Conservation (phyloP, 2,113 vertebrate genomes). For the Ursus arctos region DNA sequence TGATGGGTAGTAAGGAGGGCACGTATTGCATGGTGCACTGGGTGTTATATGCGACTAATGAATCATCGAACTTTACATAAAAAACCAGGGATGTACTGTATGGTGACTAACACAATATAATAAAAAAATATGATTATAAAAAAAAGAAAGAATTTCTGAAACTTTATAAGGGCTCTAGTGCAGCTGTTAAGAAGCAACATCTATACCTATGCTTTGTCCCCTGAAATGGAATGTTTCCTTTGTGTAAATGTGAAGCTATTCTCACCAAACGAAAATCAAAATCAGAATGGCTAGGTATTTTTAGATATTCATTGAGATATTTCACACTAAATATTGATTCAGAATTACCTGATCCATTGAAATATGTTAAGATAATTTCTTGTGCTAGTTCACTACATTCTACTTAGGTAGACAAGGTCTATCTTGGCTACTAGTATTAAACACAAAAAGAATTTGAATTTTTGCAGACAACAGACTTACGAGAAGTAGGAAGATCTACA, state of each 20-base stretch:
- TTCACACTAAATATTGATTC: background rate
- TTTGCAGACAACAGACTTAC: slow-evolving; percentile 19
- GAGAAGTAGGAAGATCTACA: background rate
- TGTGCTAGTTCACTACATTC: background rate
- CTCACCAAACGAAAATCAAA: slow-evolving; percentile 57
- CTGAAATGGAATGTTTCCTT: background rate
- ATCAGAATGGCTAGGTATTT: background rate
- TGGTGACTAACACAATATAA: too few relatives aligned
- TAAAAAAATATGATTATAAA: too few relatives aligned
- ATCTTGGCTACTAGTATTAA: background rate
- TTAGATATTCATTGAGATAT: background rate
- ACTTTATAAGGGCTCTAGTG: background rate
- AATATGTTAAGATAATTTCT: background rate
- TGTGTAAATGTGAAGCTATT: slow-evolving; percentile 18
- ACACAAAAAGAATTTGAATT: slow-evolving; percentile 60
- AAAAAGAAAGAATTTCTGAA: background rate
- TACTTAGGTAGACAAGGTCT: background rate
- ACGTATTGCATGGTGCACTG: too few relatives aligned
- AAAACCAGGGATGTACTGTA: too few relatives aligned
- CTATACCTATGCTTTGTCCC: background rate
- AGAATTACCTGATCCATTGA: slow-evolving; percentile 6
- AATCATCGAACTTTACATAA: too few relatives aligned
- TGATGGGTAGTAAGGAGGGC: too few relatives aligned
- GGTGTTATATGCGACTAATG: too few relatives aligned
- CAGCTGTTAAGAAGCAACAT: background rate